Evolutionary conservation across 2,888 invertebrate species (phyloP).

Genomic region (Hemicrepidius hirtus): DNA sequence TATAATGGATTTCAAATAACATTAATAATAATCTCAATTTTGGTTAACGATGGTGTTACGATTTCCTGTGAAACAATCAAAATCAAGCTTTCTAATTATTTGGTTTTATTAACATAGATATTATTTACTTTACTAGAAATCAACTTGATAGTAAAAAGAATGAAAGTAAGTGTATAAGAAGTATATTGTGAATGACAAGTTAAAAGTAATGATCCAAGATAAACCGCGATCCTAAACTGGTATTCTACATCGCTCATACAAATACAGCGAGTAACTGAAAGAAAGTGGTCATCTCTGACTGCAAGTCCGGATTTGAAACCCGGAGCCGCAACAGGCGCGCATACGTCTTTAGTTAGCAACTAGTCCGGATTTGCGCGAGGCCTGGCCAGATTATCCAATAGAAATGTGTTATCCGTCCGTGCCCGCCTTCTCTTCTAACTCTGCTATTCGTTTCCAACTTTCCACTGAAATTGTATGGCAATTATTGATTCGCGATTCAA

Average conservation of each 20-base stretch:
- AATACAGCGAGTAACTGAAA: not conserved
- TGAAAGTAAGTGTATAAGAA: too few relatives aligned
- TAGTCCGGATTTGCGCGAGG: slow-evolving; percentile 71
- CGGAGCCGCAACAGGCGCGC: slow-evolving; percentile 68
- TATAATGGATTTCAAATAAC: too few relatives aligned
- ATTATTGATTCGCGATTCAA: slow-evolving; percentile 52
- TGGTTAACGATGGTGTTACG: too few relatives aligned
- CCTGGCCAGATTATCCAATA: slow-evolving; percentile 71
- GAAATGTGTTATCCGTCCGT: slow-evolving; percentile 68
- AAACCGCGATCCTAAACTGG: not conserved
- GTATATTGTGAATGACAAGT: too few relatives aligned
- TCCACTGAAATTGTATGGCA: slow-evolving; percentile 53
- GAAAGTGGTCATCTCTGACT: slow-evolving; percentile 53
- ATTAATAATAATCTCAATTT: too few relatives aligned
- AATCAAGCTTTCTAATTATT: not conserved
- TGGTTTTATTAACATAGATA: not conserved
- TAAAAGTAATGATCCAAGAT: not conserved
- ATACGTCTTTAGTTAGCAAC: slow-evolving; percentile 68
- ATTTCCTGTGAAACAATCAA: too few relatives aligned
- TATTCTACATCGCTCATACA: not conserved
- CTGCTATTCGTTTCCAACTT: slow-evolving; percentile 60
- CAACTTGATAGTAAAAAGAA: too few relatives aligned
- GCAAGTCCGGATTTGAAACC: slow-evolving; percentile 63
- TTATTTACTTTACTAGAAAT: not conserved
- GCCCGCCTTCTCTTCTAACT: slow-evolving; percentile 65